phyloP scores from a whole-genome alignment of 2,888 invertebrate genomes.

The Sesia apiformis region DNA sequence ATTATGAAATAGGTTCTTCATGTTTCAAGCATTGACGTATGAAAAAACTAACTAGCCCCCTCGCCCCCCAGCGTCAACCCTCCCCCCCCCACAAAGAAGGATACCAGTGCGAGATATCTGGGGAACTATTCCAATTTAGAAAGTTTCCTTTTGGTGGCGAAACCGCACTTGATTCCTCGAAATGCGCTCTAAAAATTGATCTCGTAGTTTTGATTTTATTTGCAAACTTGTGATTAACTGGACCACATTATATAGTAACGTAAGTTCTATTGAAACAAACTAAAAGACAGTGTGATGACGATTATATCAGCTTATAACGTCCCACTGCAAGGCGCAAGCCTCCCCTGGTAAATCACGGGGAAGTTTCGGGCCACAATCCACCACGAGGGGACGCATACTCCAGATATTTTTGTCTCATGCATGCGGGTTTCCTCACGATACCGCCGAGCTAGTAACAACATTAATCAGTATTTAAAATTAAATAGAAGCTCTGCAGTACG shows the following conservation, averaged over 20 bases:
- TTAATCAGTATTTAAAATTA: no score
- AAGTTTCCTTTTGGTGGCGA: conserved; percentile 57
- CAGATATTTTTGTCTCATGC: no score
- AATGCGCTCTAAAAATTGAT: conserved; percentile 44
- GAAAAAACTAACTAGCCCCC: conserved; percentile 34
- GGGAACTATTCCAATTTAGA: conserved; percentile 67
- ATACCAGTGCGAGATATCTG: conserved; percentile 51
- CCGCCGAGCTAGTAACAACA: no score
- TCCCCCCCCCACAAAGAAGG: conserved; percentile 56
- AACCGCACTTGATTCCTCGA: conserved; percentile 40
- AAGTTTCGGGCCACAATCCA: no score
- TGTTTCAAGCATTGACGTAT: conserved; percentile 41
- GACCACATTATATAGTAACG: neutral
- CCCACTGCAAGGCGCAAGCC: no score
- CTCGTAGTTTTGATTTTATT: neutral
- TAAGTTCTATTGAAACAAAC: no score
- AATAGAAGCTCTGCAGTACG: no score
- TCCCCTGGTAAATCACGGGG: no score
- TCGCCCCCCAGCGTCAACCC: conserved; percentile 24
- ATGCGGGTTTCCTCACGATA: no score
- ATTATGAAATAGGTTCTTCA: conserved; percentile 38
- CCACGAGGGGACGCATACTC: no score
- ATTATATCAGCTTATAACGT: no score
- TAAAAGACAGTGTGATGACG: no score
- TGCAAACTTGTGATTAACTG: neutral